Evolutionary conservation across 2,113 vertebrate species (phyloP), one percentile per base, ranked within the genome.

Genomic region (Austrofundulus limnaeus): DNA sequence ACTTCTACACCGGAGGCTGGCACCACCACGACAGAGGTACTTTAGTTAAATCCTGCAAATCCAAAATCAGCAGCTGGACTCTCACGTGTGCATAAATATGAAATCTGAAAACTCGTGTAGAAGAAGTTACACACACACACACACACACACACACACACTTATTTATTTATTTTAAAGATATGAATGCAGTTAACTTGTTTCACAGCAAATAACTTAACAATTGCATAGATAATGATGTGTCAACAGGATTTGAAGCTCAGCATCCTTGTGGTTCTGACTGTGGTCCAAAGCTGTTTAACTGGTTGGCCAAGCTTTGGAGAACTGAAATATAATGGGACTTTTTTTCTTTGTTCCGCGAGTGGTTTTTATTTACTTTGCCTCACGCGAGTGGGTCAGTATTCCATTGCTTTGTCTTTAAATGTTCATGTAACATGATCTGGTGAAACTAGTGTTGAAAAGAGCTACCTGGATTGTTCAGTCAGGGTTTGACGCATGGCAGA

Each of bases 1-100:
- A 98, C 81, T 97, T 92, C 81, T 98, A 98, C 52, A 95, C 96
- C 0, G 97, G 96, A 2, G 97, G 95, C 77, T 98, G 97, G 97
- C 96, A 98, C 77, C 95, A 98, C 70, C 97, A 98, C 1, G 96
- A 98, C 88, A 93, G 91, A 92, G 97, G 97, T 97, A 70, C 55
- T 21, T 13, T 11, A 34, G 23, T 6, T 34, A 43, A 1, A 31
- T 9, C 23, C 37, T 12, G 9, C 8, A 24, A 23, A n/a, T 8
- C 34, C 12, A n/a, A 16, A 43, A 11, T 34, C 28, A 34, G 38
- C 8, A 25, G 9, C 17, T 14, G 13, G 17, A 25, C 2, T 28
- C 11, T 24, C 4, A 10, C 6, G 0, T 46, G 23, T n/a, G n/a
- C 41, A 12, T 34, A 42, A 15, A 11, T 43, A n/a, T 17, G 41